These are phyloP conservation scores for Ferrisia virgata DNA, from an alignment of 2,888 invertebrate species.

Conservation along the genomic window DNA sequence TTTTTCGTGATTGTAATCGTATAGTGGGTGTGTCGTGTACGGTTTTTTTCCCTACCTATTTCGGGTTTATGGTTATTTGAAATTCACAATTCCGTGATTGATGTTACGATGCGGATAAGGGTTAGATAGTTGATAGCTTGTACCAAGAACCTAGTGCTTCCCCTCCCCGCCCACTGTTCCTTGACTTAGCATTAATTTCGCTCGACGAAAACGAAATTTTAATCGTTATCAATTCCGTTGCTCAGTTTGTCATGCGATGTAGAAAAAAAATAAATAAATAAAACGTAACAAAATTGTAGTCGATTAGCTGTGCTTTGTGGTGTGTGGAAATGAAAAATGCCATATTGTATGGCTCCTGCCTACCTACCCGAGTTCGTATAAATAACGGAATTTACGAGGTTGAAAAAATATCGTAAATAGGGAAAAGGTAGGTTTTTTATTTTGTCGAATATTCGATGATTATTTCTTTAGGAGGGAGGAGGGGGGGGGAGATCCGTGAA, in stretches of 20 bases:
- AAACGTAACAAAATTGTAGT: too few species aligned
- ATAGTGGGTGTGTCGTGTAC: background rate
- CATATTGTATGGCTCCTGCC: too few species aligned
- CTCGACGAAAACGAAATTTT: background rate
- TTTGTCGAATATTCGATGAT: too few species aligned
- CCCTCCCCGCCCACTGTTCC: background rate
- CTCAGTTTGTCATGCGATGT: background rate
- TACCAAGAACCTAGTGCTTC: background rate
- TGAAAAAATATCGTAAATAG: too few species aligned
- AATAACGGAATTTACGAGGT: too few species aligned
- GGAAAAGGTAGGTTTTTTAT: too few species aligned
- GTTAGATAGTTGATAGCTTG: background rate
- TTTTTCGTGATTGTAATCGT: background rate
- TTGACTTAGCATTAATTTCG: background rate
- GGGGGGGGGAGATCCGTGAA: too few species aligned
- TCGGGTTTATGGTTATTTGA: background rate
- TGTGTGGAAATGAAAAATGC: too few species aligned
- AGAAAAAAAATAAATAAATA: background rate
- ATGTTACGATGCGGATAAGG: background rate
- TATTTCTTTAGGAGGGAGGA: too few species aligned
- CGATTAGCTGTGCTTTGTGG: too few species aligned
- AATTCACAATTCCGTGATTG: conserved; percentile 7
- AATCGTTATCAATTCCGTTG: background rate
- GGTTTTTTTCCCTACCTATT: background rate
- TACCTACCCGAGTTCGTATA: too few species aligned